Conservation (phyloP, 2,888 invertebrate genomes). For the Trissolcus japonicus region DNA sequence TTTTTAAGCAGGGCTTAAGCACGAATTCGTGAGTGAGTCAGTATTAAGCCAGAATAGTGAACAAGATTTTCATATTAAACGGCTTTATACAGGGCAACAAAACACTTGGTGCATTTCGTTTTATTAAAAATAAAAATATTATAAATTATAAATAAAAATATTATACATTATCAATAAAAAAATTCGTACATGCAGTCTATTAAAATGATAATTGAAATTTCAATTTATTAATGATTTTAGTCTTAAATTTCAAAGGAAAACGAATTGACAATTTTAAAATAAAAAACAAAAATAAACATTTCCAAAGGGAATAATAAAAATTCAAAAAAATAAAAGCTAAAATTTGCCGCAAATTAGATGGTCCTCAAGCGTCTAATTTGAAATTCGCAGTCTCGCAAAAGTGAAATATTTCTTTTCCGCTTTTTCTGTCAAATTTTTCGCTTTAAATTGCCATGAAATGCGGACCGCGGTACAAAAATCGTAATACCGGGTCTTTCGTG, state of each 20-base stretch:
- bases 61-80: slow-evolving; percentile 32
- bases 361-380: too few relatives aligned
- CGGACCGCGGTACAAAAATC: slow-evolving; percentile 51
- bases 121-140: background rate
- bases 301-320: too few relatives aligned
- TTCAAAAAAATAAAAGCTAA: too few relatives aligned
- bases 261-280: too few relatives aligned
- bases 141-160: too few relatives aligned
- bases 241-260: too few relatives aligned
- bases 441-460: slow-evolving; percentile 31
- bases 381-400: too few relatives aligned
- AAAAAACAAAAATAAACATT: too few relatives aligned
- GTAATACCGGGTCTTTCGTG: slow-evolving; percentile 60
- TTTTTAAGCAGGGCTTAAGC: slow-evolving; percentile 35
- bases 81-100: background rate
- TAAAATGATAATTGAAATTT: too few relatives aligned
- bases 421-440: slow-evolving; percentile 4
- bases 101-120: background rate
- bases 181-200: too few relatives aligned
- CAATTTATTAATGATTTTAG: too few relatives aligned
- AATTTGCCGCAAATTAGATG: background rate
- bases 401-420: background rate
- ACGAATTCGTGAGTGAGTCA: slow-evolving; percentile 39
- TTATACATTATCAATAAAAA: too few relatives aligned
- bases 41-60: slow-evolving; percentile 26